A percentile compares a stretch with the other conserved stretches of the same genome.
Evolutionary conservation across 2,888 invertebrate species (phyloP).

Genomic region (Slavum lentiscoides): DNA sequence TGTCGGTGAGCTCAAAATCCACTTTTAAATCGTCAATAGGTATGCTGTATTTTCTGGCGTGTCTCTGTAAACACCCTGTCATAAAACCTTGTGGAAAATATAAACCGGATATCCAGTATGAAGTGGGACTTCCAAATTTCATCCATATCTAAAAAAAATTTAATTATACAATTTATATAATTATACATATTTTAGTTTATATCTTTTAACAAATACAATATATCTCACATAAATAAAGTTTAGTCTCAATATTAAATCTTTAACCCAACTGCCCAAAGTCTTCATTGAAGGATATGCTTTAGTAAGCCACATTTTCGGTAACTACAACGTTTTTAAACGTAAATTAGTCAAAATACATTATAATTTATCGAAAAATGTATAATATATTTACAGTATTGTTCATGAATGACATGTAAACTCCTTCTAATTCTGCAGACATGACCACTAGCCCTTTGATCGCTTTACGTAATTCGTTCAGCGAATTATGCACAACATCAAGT

Average conservation of each 20-base stretch:
- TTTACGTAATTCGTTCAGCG: constrained; percentile 77
- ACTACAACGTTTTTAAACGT: constrained; percentile 60
- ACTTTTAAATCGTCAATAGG: constrained; percentile 85
- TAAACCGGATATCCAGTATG: constrained; percentile 91
- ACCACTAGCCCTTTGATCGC: constrained; percentile 90
- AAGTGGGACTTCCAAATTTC: constrained; percentile 71
- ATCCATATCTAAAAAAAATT: constrained; percentile 63
- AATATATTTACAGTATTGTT: constrained; percentile 68
- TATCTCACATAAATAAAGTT: constrained; percentile 71
- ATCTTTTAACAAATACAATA: neutral
- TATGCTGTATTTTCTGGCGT: constrained; percentile 79
- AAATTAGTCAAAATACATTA: neutral
- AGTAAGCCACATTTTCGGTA: constrained; percentile 81
- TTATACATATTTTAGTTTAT: neutral
- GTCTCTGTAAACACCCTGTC: constrained; percentile 86
- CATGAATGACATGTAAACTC: constrained; percentile 70
- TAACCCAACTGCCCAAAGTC: constrained; percentile 82
- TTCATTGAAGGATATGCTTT: constrained; percentile 84
- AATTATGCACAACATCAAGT: constrained; percentile 71
- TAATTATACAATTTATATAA: neutral
- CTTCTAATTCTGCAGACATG: constrained; percentile 87
- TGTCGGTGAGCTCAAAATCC: constrained; percentile 71
- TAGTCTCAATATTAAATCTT: constrained; percentile 77
- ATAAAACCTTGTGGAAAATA: constrained; percentile 93
- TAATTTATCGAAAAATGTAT: neutral